Base-by-base conservation (phyloP, 92 coral and sea anemone species). In the Epizoanthus scotinus region DNA sequence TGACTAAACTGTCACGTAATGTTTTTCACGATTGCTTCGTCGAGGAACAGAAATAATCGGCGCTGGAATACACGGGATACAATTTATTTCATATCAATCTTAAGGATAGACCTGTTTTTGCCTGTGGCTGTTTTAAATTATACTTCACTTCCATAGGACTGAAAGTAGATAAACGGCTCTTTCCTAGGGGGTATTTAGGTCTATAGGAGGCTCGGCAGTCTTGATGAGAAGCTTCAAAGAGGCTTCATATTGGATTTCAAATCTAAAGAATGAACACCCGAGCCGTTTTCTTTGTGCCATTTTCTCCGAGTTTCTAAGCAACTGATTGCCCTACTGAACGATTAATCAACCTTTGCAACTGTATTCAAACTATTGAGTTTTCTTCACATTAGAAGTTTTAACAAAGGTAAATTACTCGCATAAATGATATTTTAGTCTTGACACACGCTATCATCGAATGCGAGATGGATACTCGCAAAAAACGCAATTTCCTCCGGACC, bases 101-200 rank as follows among this genome's bases (percentile, higher is more conserved):
- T 34, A 6, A 34, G 40, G 55, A 17, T 21, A 19, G 14, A 13
- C 25, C 12, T 14, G 13, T 36, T 22, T 75, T 59, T n/a, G 67
- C 81, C 68, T 7, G 9, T 36, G 52, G 81, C 68, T 58, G 53
- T 21, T 55, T 10, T 18, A 44, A 57, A 75, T 20, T 14, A 18
- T n/a, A 75, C 3, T 31, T 5, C n/a, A 38, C 61, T 57, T 58
- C 38, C 57, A 54, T n/a, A 13, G 40, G 31, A 54, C 60, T 56
- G 15, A 42, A 57, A 57, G 27, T 26, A 36, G 38, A 12, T 74
- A 3, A 24, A 38, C 10, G 10, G 15, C 18, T 69, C 31, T 40
- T 19, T 59, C 81, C 47, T 75, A 40, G 68, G 81, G 77, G 81
- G 66, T 21, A 49, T 19, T 19, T 58, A 2, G 34, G 40, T 20